phyloP scores from a whole-genome alignment of 2,113 vertebrate species.

The Oryzias curvinotus region DNA sequence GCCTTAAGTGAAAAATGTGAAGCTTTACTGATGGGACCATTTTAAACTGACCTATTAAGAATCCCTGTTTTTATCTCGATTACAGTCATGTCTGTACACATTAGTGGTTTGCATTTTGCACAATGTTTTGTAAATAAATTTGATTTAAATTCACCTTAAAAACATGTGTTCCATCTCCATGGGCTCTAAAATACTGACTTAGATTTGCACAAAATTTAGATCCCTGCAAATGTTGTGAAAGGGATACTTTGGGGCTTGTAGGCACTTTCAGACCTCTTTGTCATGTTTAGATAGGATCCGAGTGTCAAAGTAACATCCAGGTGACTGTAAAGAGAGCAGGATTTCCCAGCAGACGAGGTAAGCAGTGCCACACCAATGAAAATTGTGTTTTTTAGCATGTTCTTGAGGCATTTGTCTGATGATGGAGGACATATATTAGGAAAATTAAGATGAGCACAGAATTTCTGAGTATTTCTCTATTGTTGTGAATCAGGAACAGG shows the following conservation, averaged over 20 bases:
- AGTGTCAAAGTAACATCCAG: background rate
- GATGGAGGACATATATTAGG: no score
- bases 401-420: no score
- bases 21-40: no score
- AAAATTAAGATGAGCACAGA: no score
- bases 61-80: slow-evolving; percentile 1
- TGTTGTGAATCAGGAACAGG: no score
- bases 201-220: background rate
- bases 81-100: slow-evolving; percentile 24
- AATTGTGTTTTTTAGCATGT: no score
- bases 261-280: background rate
- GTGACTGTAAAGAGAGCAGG: background rate
- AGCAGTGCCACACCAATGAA: no score
- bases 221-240: background rate
- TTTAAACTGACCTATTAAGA: slow-evolving; percentile 3
- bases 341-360: background rate
- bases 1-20: slow-evolving; percentile 19
- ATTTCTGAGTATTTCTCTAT: no score
- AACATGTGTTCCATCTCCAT: background rate
- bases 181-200: background rate
- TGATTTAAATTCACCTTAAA: slow-evolving; percentile 40
- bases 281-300: background rate
- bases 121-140: slow-evolving; percentile 62
- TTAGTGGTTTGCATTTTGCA: slow-evolving; percentile 56
- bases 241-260: background rate